A percentile compares a stretch with the other conserved stretches of the same genome.
These are phyloP conservation scores for Maniola jurtina DNA, from an alignment of 1,140 invertebrate genomes.

Conservation along the genomic window DNA sequence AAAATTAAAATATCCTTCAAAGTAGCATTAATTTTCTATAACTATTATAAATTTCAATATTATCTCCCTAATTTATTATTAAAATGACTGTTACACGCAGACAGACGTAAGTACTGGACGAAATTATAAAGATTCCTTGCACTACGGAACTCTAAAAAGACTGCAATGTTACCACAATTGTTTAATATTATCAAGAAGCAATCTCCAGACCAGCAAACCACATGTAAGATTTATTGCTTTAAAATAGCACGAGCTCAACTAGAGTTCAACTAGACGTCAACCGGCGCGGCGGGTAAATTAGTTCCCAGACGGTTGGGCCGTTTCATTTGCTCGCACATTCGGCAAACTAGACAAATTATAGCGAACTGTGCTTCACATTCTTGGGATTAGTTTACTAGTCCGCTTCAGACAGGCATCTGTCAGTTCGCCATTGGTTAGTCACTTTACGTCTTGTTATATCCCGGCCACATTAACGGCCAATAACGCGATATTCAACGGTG, in stretches of 20 bases:
- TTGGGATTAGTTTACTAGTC: slow-evolving; percentile 42
- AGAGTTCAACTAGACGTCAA: slow-evolving; percentile 26
- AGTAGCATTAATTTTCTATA: too few relatives aligned
- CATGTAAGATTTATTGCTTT: slow-evolving; percentile 30
- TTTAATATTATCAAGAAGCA: slow-evolving; percentile 13
- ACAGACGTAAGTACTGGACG: too few relatives aligned
- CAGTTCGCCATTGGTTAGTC: slow-evolving; percentile 20
- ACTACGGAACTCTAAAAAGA: not conserved
- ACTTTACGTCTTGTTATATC: not conserved
- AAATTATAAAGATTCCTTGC: too few relatives aligned
- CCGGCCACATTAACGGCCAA: too few relatives aligned
- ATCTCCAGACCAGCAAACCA: slow-evolving; percentile 25
- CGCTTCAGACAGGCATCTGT: slow-evolving; percentile 19
- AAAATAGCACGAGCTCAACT: slow-evolving; percentile 28
- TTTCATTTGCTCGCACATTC: slow-evolving; percentile 61
- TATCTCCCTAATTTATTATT: too few relatives aligned
- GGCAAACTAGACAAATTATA: slow-evolving; percentile 64
- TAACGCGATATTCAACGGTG: too few relatives aligned
- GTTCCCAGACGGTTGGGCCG: slow-evolving; percentile 52
- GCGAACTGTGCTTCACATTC: slow-evolving; percentile 53
- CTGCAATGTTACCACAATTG: not conserved
- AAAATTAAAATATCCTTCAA: too few relatives aligned
- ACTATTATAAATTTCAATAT: too few relatives aligned
- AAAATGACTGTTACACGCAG: too few relatives aligned
- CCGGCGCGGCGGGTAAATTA: slow-evolving; percentile 43